Evolutionary conservation across 1,140 invertebrate species (phyloP).

Genomic region (Scaptomyza graminum): DNA sequence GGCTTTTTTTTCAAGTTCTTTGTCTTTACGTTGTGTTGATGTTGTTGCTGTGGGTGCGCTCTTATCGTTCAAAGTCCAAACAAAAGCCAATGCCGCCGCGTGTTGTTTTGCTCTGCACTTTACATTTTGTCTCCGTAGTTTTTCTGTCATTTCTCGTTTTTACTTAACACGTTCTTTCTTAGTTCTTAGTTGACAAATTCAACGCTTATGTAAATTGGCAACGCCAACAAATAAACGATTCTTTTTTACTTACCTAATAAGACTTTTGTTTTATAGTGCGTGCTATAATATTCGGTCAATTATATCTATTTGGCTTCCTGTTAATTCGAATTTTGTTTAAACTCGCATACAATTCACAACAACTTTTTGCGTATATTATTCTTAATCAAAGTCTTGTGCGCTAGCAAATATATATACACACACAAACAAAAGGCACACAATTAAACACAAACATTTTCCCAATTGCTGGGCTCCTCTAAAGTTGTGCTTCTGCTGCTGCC

Average conservation of each 20-base stretch:
- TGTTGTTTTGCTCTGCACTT: constrained; percentile 38
- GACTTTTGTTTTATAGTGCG: constrained; percentile 27
- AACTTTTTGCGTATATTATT: constrained; percentile 64
- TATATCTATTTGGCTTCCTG: constrained; percentile 7
- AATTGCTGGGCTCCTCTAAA: constrained; percentile 19
- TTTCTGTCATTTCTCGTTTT: constrained; percentile 29
- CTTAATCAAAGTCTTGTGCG: constrained; percentile 56
- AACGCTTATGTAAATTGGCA: constrained; percentile 60
- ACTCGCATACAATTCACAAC: constrained; percentile 65
- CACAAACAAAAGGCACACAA: constrained; percentile 16
- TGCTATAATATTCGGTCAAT: constrained; percentile 16
- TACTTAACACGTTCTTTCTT: not conserved
- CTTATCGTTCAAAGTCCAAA: constrained; percentile 79
- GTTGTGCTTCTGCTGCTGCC: constrained; percentile 51
- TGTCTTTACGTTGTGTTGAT: constrained; percentile 47
- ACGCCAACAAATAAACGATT: constrained; percentile 19
- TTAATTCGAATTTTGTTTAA: constrained; percentile 43
- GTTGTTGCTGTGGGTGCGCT: constrained; percentile 47
- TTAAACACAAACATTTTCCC: constrained; percentile 34
- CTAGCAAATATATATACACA: constrained; percentile 17
- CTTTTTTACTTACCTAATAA: constrained; percentile 51
- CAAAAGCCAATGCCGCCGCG: constrained; percentile 51
- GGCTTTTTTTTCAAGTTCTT: constrained; percentile 72
- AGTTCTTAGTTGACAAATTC: constrained; percentile 9
- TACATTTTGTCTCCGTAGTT: constrained; percentile 24